Base-by-base conservation (phyloP, 2,888 invertebrate genomes). In the Microchrysa polita region DNA sequence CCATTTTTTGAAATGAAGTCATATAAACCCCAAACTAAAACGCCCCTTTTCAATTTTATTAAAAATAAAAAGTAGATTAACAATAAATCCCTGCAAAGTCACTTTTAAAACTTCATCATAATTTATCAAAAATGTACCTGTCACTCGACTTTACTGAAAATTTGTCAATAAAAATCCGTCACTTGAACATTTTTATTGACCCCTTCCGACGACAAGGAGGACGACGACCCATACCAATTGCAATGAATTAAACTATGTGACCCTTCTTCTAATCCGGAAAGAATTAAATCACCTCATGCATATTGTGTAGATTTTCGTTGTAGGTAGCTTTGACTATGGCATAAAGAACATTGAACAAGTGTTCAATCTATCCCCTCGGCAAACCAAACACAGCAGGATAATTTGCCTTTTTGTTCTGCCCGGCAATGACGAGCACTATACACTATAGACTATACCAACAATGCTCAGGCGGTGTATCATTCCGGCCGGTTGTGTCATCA, bases 271-370 rank as follows among this genome's bases (percentile, higher is more conserved):
- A 52, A 67, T 69, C 55, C 69, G 55, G 55, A 69, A 69, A 69
- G 69, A 69, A 69, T 69, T 69, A 69, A 69, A 69, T 69, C 69
- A 69, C 69, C 69, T 69, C 69, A 69, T 69, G 69, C 69, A 69
- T 69, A 69, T 69, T 69, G 69, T 69, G 40, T 34, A 34, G 20
- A 55, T 40, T 65, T 65, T 65, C 18, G 48, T 44, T 65, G 65
- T 65, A 20, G 27, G 27, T 34, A 34, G 22, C 65, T n/a, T 44
- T 55, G 22, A n/a, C n/a, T 16, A 65, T 65, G 44, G 27, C 65
- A 7, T 34, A 34, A 2, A 65, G 20, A 42, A 22, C 22, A 34
- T 27, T 9, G 34, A 34, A 65, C 48, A 42, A 22, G 61, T 63
- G 61, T 65, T 22, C 42, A 69, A 40, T 69, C 69, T n/a, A 55